Evolutionary conservation across 2,888 invertebrate species (phyloP), one percentile per base, ranked within the genome.

Genomic region (Aspidiotus rigidus): DNA sequence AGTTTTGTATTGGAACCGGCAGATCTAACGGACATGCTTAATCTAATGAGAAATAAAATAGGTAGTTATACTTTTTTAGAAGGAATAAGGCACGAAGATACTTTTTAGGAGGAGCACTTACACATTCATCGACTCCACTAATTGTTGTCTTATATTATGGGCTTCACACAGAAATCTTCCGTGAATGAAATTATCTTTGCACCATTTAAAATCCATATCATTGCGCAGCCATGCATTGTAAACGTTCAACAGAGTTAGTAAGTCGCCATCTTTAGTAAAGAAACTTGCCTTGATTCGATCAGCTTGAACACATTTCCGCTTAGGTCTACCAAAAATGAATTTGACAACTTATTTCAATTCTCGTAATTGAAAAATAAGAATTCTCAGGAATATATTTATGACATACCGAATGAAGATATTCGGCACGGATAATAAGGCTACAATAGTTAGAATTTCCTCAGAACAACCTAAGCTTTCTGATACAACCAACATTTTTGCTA

Each of bases 401-500:
- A 28, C 28, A 5, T 57, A 66, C 64, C 64, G 40, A 17, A 16
- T 17, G 11, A 67, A 60, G n/a, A 67, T 40, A 49, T 67, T 60
- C 7, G 60, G 11, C 10, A 67, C 60, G 2, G 67, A 67, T 49
- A 67, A 13, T 49, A 67, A 28, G 8, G 67, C 59, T 1, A 67
- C 60, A 9, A 67, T 67, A 6, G 60, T 67, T 8, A 67, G 7
- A 17, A 67, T 59, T 7, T 67, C 67, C 53, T 59, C 67, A 1
- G 67, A 59, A 28, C 67, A 67, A 3, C 67, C 59, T 9, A 60
- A 49, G 10, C 60, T 44, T 28, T 67, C 67, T 5, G 67, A 67
- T 17, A 67, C 60, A 1, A 67, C 60, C 11, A 67, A 57, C 67
- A 67, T 67, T 60, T 67, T 67, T 0, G 67, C 67, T 9, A 67